phyloP scores from a whole-genome alignment of 2,888 invertebrate genomes.

The Priocnemis perturbator region DNA sequence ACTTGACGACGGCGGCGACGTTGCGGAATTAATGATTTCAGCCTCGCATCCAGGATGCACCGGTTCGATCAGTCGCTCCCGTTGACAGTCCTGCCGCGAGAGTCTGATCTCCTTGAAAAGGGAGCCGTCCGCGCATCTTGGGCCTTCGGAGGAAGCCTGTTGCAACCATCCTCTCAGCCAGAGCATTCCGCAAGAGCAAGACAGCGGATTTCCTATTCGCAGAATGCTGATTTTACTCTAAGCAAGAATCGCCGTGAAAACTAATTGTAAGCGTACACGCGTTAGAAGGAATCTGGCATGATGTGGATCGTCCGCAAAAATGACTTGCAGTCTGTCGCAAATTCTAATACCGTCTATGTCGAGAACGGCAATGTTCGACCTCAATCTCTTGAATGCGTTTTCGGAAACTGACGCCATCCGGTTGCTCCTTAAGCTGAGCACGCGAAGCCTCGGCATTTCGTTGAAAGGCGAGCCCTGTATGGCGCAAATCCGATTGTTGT shows the following conservation, averaged over 20 bases:
- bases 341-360: conserved; percentile 85
- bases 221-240: too few relatives aligned
- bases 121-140: conserved; percentile 87
- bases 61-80: conserved; percentile 77
- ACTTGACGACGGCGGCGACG: conserved; percentile 48
- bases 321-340: conserved; percentile 15
- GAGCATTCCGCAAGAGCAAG: conserved; percentile 87
- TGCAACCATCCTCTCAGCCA: conserved; percentile 91
- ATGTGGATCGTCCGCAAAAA: too few relatives aligned
- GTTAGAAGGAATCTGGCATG: too few relatives aligned
- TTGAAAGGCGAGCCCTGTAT: conserved; percentile 89
- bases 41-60: conserved; percentile 83
- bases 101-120: conserved; percentile 85
- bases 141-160: conserved; percentile 85
- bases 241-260: too few relatives aligned
- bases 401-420: conserved; percentile 85
- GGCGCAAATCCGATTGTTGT: conserved; percentile 88
- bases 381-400: conserved; percentile 83
- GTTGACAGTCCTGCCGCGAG: conserved; percentile 82
- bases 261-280: too few relatives aligned
- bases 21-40: conserved; percentile 76
- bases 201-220: conserved; percentile 85
- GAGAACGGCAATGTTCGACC: conserved; percentile 88
- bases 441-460: conserved; percentile 88
- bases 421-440: conserved; percentile 87